Percentiles rank a stretch among this genome's conserved stretches.
These are phyloP conservation scores for Ictalurus punctatus DNA, from an alignment of 2,113 vertebrate species.

Conservation along the genomic window DNA sequence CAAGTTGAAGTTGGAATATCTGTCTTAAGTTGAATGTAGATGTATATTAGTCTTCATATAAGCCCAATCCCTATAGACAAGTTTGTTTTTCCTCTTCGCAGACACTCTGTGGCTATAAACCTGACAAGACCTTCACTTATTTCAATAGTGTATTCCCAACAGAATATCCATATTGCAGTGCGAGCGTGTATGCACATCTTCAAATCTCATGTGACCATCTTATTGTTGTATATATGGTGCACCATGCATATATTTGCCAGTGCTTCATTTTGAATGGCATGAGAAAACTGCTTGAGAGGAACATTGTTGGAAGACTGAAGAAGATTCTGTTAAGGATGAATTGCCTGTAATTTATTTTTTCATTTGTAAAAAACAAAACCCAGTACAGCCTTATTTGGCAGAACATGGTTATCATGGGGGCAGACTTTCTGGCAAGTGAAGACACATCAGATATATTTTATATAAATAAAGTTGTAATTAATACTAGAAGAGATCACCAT, in stretches of 20 bases:
- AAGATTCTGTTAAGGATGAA: not conserved
- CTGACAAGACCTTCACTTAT: constrained; percentile 15
- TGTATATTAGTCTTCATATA: constrained; percentile 16
- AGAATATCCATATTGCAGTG: constrained; percentile 21
- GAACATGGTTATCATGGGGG: not conserved
- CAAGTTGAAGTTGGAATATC: not conserved
- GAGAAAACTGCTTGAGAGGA: not conserved
- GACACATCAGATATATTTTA: not conserved
- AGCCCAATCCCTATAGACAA: not conserved
- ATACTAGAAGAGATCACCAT: not conserved
- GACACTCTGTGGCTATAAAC: not conserved
- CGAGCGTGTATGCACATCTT: constrained; percentile 4
- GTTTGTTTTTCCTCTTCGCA: not conserved
- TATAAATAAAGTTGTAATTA: not conserved
- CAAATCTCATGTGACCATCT: constrained; percentile 18
- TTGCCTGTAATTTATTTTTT: not conserved
- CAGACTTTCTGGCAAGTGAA: not conserved
- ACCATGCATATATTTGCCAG: constrained; percentile 4
- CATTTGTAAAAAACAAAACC: not conserved
- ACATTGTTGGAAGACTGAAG: not conserved
- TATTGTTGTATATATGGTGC: constrained; percentile 13
- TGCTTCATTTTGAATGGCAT: not conserved
- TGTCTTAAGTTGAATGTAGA: constrained; percentile 2
- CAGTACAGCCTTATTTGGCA: not conserved
- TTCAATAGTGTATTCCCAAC: constrained; percentile 8